phyloP scores from a whole-genome alignment of 2,113 vertebrate species.

The Lophotis ruficrista region DNA sequence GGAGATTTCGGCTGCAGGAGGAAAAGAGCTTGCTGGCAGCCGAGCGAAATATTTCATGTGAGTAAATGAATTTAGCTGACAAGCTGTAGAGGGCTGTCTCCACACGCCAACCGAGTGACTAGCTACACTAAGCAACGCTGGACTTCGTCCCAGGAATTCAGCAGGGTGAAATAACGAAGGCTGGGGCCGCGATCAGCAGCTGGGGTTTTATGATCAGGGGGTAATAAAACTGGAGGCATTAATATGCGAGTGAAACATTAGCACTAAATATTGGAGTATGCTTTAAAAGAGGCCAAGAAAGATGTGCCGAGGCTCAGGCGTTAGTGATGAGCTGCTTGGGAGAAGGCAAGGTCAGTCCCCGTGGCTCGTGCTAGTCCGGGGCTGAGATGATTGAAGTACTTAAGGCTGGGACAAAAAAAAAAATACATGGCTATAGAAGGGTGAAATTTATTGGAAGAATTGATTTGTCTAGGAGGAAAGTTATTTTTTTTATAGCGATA shows the following conservation, averaged over 20 bases:
- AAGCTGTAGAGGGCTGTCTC: conserved; percentile 55
- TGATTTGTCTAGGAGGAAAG: not conserved
- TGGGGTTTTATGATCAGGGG: not conserved
- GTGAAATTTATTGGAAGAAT: not conserved
- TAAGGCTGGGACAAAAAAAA: not conserved
- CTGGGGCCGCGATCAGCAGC: not conserved
- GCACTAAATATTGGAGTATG: not conserved
- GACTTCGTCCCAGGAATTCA: conserved; percentile 6
- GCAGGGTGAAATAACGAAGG: not conserved
- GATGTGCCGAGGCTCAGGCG: not conserved
- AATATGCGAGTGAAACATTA: not conserved
- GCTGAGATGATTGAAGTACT: not conserved
- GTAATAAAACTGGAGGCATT: conserved; percentile 13
- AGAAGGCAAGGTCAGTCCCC: not conserved
- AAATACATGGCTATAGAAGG: not conserved
- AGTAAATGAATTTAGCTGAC: not conserved
- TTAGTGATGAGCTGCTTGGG: not conserved
- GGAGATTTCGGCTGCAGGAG: not conserved
- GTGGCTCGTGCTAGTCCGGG: rapidly evolving
- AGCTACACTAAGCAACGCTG: not conserved
- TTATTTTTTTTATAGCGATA: not conserved
- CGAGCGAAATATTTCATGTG: rapidly evolving
- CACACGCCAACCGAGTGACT: rapidly evolving
- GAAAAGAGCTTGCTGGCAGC: not conserved
- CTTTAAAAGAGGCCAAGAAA: not conserved